Conservation (phyloP, 2,797 vertebrate species). For the Myotis findleyi region DNA sequence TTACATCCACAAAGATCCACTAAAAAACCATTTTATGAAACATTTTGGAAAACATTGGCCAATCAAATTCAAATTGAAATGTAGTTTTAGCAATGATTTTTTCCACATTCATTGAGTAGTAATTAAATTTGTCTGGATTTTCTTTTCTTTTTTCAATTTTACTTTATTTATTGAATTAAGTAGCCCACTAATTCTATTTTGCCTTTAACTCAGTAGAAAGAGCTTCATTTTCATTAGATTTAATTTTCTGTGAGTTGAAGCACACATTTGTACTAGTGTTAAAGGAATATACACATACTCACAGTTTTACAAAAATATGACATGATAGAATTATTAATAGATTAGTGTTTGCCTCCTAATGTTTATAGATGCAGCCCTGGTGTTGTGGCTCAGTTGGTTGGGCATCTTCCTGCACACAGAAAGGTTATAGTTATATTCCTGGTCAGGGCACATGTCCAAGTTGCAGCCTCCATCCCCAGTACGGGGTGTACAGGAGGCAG, state of each 20-base stretch:
- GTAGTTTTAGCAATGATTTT: neutral
- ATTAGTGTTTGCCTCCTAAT: neutral
- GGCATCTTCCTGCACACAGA: too few relatives aligned
- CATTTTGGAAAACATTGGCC: neutral
- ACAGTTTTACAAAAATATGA: neutral
- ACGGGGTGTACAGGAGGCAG: too few relatives aligned
- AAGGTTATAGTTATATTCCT: too few relatives aligned
- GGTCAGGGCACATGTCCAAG: too few relatives aligned
- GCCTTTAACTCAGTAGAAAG: neutral
- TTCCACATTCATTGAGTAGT: neutral
- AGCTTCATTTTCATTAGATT: neutral
- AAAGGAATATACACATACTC: neutral
- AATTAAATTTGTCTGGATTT: neutral
- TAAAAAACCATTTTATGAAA: neutral
- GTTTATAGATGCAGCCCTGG: neutral
- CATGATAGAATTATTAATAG: neutral
- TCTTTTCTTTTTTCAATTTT: neutral
- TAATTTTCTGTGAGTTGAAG: neutral
- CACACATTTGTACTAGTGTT: neutral
- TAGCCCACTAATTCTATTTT: neutral
- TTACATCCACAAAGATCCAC: neutral
- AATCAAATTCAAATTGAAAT: neutral
- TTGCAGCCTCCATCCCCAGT: too few relatives aligned
- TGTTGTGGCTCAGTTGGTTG: too few relatives aligned
- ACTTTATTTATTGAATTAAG: neutral